These are phyloP conservation scores for Noctilio leporinus DNA, from an alignment of 2,113 vertebrate genomes.

Conservation along the genomic window DNA sequence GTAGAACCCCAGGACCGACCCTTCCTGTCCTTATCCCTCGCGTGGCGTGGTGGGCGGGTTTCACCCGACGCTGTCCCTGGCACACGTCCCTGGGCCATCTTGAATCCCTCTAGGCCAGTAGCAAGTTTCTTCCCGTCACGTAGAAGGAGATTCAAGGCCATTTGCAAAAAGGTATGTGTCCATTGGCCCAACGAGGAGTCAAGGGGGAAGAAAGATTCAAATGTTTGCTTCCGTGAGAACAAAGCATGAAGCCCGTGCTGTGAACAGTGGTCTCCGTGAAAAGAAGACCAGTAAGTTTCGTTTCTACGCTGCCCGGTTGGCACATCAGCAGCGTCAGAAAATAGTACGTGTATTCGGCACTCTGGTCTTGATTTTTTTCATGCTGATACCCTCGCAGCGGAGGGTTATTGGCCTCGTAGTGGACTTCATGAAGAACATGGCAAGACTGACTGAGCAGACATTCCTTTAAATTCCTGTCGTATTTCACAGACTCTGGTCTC, in stretches of 20 bases:
- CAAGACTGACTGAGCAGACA: background rate
- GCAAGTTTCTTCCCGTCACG: background rate
- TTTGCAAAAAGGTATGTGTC: background rate
- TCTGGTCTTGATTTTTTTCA: background rate
- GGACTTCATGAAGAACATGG: background rate
- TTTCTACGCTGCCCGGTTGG: background rate
- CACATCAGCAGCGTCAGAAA: background rate
- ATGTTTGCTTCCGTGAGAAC: background rate
- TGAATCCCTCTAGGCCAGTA: background rate
- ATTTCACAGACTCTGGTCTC: background rate
- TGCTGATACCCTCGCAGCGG: background rate
- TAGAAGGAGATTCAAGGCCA: background rate
- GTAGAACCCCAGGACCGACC: background rate
- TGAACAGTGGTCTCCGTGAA: background rate
- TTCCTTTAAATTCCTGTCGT: accelerated
- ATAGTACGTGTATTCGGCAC: background rate
- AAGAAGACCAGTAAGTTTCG: background rate
- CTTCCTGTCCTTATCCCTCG: background rate
- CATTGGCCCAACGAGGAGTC: background rate
- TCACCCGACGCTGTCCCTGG: background rate
- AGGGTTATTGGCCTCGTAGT: background rate
- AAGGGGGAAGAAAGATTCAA: background rate
- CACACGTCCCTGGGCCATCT: background rate
- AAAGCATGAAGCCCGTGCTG: background rate
- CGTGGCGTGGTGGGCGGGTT: background rate